These are phyloP conservation scores for Eulemur coronatus DNA, from an alignment of 2,797 vertebrate genomes.

Conservation along the genomic window DNA sequence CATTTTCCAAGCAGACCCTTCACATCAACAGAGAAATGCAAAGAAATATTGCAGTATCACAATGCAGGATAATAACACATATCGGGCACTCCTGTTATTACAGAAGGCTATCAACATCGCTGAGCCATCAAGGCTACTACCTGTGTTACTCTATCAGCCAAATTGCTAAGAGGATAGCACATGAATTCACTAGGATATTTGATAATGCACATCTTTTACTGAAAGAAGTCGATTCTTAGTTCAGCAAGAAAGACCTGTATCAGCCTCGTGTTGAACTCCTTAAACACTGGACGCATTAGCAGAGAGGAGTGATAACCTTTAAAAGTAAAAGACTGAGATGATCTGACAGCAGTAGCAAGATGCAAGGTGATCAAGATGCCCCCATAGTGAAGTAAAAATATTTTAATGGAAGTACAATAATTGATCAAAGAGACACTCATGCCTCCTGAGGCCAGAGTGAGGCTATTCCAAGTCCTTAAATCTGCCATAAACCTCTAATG, in stretches of 20 bases:
- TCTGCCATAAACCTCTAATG: slow-evolving; percentile 67
- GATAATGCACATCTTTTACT: slow-evolving; percentile 1
- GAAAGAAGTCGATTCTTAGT: not conserved
- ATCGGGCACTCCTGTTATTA: not conserved
- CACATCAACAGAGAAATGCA: not conserved
- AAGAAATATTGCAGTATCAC: not conserved
- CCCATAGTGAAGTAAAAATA: slow-evolving; percentile 73
- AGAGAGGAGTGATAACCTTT: slow-evolving; percentile 64
- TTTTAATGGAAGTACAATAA: slow-evolving; percentile 73
- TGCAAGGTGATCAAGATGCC: slow-evolving; percentile 63
- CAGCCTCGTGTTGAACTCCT: not conserved
- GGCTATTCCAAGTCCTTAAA: slow-evolving; percentile 56
- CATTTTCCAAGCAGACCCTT: not conserved
- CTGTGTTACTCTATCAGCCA: not conserved
- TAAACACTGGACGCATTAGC: slow-evolving; percentile 40
- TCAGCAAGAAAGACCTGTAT: slow-evolving; percentile 37
- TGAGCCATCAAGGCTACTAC: not conserved
- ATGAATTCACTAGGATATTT: slow-evolving; percentile 34
- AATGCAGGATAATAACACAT: not conserved
- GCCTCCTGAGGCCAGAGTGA: slow-evolving; percentile 44
- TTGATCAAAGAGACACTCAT: slow-evolving; percentile 73
- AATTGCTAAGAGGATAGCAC: not conserved
- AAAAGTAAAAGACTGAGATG: slow-evolving; percentile 52
- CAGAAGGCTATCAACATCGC: not conserved
- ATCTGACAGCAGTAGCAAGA: slow-evolving; percentile 64